Evolutionary conservation across 2,797 vertebrate genomes (phyloP).

Genomic region (Cynopterus sphinx): DNA sequence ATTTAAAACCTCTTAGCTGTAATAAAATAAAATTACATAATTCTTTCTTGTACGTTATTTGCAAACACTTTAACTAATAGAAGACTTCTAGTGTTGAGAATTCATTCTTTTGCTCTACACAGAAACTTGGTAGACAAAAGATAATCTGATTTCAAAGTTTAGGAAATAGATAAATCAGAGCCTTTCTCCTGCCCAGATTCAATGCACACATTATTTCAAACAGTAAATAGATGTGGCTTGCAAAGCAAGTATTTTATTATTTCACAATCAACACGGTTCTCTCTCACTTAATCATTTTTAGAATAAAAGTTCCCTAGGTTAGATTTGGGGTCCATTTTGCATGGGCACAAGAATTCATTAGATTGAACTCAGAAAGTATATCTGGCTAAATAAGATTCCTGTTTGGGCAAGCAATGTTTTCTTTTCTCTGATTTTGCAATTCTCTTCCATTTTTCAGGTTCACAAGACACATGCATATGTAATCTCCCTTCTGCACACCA

Average conservation of each 20-base stretch:
- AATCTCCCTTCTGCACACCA: background rate
- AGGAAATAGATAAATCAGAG: constrained; percentile 75
- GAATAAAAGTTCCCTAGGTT: constrained; percentile 68
- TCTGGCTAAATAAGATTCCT: constrained; percentile 31
- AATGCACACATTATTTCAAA: constrained; percentile 65
- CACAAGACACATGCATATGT: constrained; percentile 8
- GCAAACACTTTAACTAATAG: constrained; percentile 72
- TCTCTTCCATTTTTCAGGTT: constrained; percentile 19
- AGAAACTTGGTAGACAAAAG: constrained; percentile 58
- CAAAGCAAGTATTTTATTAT: constrained; percentile 78
- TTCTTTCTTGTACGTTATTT: constrained; percentile 73
- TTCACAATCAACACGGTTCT: constrained; percentile 73
- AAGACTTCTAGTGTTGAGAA: constrained; percentile 74
- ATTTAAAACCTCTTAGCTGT: constrained; percentile 75
- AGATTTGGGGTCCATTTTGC: constrained; percentile 40
- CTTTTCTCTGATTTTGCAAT: constrained; percentile 28
- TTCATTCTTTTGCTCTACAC: constrained; percentile 64
- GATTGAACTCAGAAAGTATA: background rate
- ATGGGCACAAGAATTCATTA: constrained; percentile 43
- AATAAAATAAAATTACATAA: constrained; percentile 76
- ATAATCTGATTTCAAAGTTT: constrained; percentile 76
- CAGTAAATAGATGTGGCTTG: constrained; percentile 73
- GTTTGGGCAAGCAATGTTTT: constrained; percentile 60
- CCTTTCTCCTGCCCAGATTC: background rate
- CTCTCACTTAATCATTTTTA: constrained; percentile 75